Conservation (phyloP, 2,888 invertebrate genomes). For the Dryadula phaetusa region DNA sequence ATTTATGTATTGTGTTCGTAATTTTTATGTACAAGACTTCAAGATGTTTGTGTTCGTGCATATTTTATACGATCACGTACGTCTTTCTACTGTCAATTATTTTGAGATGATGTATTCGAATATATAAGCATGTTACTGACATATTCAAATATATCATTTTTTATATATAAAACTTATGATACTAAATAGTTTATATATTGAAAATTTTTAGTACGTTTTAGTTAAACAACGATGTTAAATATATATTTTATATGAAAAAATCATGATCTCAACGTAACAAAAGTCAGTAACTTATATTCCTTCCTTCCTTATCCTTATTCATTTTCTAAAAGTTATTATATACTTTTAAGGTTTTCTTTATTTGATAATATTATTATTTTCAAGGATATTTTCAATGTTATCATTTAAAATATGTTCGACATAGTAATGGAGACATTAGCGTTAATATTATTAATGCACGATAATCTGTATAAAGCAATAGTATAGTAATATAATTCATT, state of each 20-base stretch:
- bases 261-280: too few relatives aligned
- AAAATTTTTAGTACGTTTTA: not conserved
- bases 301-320: too few relatives aligned
- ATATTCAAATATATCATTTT: constrained; percentile 2
- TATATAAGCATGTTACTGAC: not conserved
- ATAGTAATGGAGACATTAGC: not conserved
- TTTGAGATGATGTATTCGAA: constrained; percentile 21
- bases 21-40: constrained; percentile 35
- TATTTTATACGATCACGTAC: constrained; percentile 33
- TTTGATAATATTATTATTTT: not conserved
- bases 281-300: too few relatives aligned
- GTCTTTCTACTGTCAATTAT: constrained; percentile 30
- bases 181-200: not conserved
- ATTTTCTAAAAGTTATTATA: too few relatives aligned
- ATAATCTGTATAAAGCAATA: constrained; percentile 6
- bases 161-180: not conserved
- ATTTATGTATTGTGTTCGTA: constrained; percentile 44
- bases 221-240: not conserved
- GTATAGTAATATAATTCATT: constrained; percentile 19
- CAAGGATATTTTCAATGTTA: not conserved
- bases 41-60: constrained; percentile 41
- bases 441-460: not conserved
- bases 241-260: too few relatives aligned
- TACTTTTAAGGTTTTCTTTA: not conserved
- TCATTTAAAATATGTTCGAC: not conserved